Base-by-base conservation (phyloP, 1,140 invertebrate genomes). In the Scaptomyza graminum region DNA sequence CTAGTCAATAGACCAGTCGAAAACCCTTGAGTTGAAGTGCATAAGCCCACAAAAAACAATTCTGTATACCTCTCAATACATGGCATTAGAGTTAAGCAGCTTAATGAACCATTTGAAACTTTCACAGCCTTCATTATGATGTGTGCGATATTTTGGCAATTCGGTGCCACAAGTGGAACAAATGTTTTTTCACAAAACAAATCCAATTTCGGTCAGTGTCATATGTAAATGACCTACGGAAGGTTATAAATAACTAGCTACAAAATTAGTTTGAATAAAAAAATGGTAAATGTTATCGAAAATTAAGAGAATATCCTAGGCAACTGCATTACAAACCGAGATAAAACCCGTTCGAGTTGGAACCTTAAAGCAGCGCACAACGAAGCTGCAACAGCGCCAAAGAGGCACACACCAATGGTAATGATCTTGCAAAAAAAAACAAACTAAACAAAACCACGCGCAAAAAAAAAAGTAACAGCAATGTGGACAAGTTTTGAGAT, bases 61-160 rank as follows among this genome's bases (percentile, higher is more conserved):
- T 1, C 31, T 82, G 41, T 82, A 37, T 65, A 31, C 59, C 47
- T 25, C 34, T 39, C 47, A 66, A 52, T 13, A 41, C 12, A 57
- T 55, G 57, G 70, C 31, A 69, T 67, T 64, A 69, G 65, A 87
- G 71, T 75, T 88, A 88, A 87, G 82, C 83, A 55, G 82, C 82
- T 87, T 87, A 87, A 87, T 87, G 78, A 87, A 82, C 74, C 83
- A 87, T 82, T 85, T 79, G 67, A 76, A 88, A 87, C 83, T 87
- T 87, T 87, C 82, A 87, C 82, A 87, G 78, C 76, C 66, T 82
- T 87, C 82, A 87, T 88, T 75, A 88, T 82, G 78, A 85, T 85
- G 77, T 84, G 67, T 79, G 74, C 62, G 74, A 87, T 77, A 87
- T 85, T 85, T 76, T 46, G 78, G 74, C 74, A 82, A 78, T 87